These are phyloP conservation scores for Saccostrea glomerata DNA, from an alignment of 1,140 invertebrate genomes.

Conservation along the genomic window DNA sequence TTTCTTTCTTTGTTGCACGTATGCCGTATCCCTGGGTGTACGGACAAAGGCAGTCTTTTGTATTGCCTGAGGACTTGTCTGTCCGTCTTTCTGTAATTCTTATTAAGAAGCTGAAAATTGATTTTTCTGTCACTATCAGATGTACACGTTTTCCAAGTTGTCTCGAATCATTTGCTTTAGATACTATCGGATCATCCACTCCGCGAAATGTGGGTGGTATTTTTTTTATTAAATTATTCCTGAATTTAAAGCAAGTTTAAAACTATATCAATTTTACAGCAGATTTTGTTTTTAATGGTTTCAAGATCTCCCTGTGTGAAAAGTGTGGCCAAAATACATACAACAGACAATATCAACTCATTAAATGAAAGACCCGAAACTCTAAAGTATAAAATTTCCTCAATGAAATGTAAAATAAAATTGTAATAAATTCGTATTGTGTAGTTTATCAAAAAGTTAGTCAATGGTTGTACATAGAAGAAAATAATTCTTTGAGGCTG, in stretches of 20 bases:
- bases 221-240: slow-evolving; percentile 25
- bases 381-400: neutral
- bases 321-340: neutral
- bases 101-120: slow-evolving; percentile 30
- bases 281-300: slow-evolving; percentile 4
- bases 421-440: neutral
- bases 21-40: neutral
- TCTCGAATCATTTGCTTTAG: slow-evolving; percentile 35
- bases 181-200: slow-evolving; percentile 31
- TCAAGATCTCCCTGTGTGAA: neutral
- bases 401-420: neutral
- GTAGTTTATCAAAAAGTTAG: neutral
- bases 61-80: neutral
- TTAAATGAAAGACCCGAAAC: neutral
- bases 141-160: slow-evolving; percentile 16
- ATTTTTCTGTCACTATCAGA: slow-evolving; percentile 33
- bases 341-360: neutral
- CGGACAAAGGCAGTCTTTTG: neutral
- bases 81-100: neutral
- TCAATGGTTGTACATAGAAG: neutral
- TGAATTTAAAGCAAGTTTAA: neutral
- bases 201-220: slow-evolving; percentile 32
- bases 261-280: slow-evolving; percentile 23
- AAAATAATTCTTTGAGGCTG: neutral
- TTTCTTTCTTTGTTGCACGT: slow-evolving; percentile 3